Conservation (phyloP, 2,797 vertebrate genomes). For the Paguma larvata region DNA sequence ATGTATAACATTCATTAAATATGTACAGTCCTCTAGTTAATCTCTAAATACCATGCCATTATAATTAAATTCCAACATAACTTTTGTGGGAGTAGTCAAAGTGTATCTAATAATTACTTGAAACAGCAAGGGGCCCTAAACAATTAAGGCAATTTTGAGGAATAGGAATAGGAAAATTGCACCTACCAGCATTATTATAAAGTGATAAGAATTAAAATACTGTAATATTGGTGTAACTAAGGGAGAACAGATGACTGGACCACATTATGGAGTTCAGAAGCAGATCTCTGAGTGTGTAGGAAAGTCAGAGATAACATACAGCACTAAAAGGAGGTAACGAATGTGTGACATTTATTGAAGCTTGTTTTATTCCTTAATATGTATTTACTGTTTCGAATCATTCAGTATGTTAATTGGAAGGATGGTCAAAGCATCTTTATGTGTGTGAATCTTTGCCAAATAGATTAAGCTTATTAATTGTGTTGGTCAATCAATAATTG, state of each 20-base stretch:
- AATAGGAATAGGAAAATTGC: not conserved
- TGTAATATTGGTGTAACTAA: not conserved
- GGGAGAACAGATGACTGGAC: not conserved
- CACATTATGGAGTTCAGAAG: not conserved
- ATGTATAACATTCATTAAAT: not conserved
- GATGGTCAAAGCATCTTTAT: not conserved
- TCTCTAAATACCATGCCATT: not conserved
- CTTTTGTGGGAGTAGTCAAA: not conserved
- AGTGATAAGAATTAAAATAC: not conserved
- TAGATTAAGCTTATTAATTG: not conserved
- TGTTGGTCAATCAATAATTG: not conserved
- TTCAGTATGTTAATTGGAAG: not conserved
- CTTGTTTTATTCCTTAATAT: not conserved
- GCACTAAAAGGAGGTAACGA: not conserved
- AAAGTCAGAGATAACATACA: not conserved
- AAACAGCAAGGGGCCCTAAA: not conserved
- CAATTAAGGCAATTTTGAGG: not conserved
- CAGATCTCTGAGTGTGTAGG: not conserved
- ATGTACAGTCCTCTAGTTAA: not conserved
- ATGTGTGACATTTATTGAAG: not conserved
- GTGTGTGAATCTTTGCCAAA: not conserved
- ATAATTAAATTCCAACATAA: not conserved
- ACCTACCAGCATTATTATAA: not conserved
- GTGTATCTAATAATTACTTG: not conserved
- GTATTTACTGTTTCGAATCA: not conserved